Conservation (phyloP, 1,140 invertebrate species). For the Aphis gossypii region DNA sequence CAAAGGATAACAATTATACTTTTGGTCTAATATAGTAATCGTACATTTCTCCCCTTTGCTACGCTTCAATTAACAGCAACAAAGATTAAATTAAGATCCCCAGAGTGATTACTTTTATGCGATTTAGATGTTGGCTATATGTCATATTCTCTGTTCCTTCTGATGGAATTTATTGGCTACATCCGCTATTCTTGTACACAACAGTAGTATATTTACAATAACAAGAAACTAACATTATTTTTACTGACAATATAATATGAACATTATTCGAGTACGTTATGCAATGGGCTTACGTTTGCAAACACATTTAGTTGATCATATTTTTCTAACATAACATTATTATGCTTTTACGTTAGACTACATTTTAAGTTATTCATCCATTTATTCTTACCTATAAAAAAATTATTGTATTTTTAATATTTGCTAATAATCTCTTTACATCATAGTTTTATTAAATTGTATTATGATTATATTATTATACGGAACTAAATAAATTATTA, state of each 20-base stretch:
- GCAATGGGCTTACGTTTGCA: not conserved
- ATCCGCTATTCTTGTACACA: conserved; percentile 31
- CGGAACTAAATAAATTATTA: not conserved
- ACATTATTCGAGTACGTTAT: conserved; percentile 23
- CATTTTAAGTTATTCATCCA: not conserved
- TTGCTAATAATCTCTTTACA: not conserved
- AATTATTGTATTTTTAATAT: not conserved
- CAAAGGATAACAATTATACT: not conserved
- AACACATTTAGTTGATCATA: not conserved
- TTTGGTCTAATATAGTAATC: not conserved
- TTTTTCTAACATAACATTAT: not conserved
- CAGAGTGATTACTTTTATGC: conserved; percentile 4
- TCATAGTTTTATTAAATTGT: not conserved
- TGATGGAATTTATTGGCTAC: conserved; percentile 52
- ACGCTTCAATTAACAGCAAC: conserved; percentile 33
- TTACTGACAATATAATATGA: not conserved
- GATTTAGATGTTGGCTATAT: not conserved
- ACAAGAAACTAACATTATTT: conserved; percentile 33
- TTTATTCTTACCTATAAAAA: not conserved
- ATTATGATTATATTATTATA: not conserved
- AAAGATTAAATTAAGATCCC: conserved; percentile 37
- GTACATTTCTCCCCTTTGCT: not conserved
- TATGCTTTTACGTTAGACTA: not conserved
- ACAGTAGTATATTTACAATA: not conserved
- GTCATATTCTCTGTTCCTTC: conserved; percentile 22